Percentiles rank a stretch among this genome's conserved stretches.
phyloP scores from a whole-genome alignment of 2,113 vertebrate species.

The Oplegnathus fasciatus region DNA sequence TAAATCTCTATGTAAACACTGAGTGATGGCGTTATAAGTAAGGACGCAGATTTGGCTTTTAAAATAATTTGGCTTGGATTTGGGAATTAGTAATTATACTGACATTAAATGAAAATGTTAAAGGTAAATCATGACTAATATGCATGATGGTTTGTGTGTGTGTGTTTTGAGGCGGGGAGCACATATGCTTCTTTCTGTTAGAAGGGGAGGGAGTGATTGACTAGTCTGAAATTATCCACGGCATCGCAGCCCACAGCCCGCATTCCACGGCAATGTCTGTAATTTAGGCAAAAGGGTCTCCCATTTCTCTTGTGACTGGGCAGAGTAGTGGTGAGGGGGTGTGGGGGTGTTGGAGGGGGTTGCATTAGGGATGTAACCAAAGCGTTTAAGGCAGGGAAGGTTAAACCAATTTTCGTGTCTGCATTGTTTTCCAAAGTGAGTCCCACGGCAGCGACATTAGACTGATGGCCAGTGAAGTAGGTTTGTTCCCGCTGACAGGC shows the following conservation, averaged over 20 bases:
- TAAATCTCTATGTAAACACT: conserved; percentile 34
- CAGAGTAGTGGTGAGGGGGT: conserved; percentile 4
- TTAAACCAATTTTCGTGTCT: conserved; percentile 83
- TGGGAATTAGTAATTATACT: conserved; percentile 40
- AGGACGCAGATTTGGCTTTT: conserved; percentile 37
- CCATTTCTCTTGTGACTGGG: conserved; percentile 61
- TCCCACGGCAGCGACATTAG: conserved; percentile 57
- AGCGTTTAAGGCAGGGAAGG: conserved; percentile 72
- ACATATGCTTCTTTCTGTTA: conserved; percentile 50
- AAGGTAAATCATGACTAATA: conserved; percentile 23
- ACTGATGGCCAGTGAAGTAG: conserved; percentile 62
- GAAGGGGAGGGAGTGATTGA: conserved; percentile 71
- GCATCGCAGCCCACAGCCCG: conserved; percentile 70
- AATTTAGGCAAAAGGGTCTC: conserved; percentile 80
- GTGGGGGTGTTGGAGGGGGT: conserved; percentile 14
- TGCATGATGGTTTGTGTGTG: background rate
- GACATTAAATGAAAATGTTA: conserved; percentile 48
- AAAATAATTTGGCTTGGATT: conserved; percentile 40
- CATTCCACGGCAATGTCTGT: conserved; percentile 77
- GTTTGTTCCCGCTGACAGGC: conserved; percentile 66
- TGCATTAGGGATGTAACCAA: conserved; percentile 72
- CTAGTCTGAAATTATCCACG: conserved; percentile 79
- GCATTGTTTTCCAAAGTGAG: conserved; percentile 75
- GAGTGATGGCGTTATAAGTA: conserved; percentile 26
- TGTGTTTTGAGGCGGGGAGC: conserved; percentile 41